phyloP scores from a whole-genome alignment of 1,140 invertebrate genomes.

The Lepidostoma basale region DNA sequence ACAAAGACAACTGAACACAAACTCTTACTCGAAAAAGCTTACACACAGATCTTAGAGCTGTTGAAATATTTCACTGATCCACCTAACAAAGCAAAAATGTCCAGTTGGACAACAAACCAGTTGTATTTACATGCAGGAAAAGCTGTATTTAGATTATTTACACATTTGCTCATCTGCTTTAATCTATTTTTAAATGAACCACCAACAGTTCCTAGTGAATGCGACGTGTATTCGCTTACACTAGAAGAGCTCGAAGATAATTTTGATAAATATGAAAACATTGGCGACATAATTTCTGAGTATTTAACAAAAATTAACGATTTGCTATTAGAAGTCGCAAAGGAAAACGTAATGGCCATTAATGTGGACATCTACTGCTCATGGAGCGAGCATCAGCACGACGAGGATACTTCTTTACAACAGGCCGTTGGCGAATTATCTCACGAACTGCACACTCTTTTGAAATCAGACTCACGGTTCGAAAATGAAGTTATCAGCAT shows the following conservation, averaged over 20 bases:
- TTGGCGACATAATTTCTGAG: constrained; percentile 13
- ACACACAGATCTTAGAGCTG: constrained; percentile 26
- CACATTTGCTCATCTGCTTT: constrained; percentile 35
- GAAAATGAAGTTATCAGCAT: constrained; percentile 33
- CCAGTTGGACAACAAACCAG: constrained; percentile 1
- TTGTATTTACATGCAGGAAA: constrained; percentile 32
- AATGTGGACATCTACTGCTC: constrained; percentile 37
- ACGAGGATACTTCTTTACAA: constrained; percentile 30
- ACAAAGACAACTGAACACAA: constrained; percentile 8
- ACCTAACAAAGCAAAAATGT: constrained; percentile 34
- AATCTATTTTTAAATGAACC: constrained; percentile 22
- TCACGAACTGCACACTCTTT: constrained; percentile 27
- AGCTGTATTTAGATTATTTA: constrained; percentile 13
- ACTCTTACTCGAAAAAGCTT: constrained; percentile 9
- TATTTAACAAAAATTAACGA: constrained; percentile 32
- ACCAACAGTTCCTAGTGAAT: background rate
- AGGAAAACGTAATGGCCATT: constrained; percentile 28
- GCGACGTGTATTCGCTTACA: constrained; percentile 32
- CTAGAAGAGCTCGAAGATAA: constrained; percentile 13
- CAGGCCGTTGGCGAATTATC: constrained; percentile 33
- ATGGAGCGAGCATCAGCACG: constrained; percentile 29
- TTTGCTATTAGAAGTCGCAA: constrained; percentile 10
- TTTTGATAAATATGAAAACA: constrained; percentile 24
- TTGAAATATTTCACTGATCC: constrained; percentile 38
- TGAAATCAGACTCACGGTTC: constrained; percentile 22